These are phyloP conservation scores for Rhamphomyia laevipes DNA, from an alignment of 2,888 invertebrate species.

Conservation along the genomic window DNA sequence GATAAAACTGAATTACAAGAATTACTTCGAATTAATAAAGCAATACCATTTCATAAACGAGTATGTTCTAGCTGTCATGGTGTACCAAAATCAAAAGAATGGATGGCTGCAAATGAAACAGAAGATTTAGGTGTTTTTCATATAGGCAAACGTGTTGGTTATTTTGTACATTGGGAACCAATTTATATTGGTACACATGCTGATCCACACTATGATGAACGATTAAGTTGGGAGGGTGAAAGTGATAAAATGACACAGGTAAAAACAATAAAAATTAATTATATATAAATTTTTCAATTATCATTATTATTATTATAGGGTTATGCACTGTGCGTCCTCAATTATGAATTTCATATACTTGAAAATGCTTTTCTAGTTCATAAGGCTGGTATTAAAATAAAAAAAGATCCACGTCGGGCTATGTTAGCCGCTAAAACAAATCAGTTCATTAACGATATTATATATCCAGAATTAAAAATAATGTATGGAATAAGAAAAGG, in stretches of 20 bases:
- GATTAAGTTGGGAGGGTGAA: conserved; percentile 81
- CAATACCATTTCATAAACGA: conserved; percentile 77
- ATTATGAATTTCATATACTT: conserved; percentile 78
- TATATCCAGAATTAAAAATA: conserved; percentile 73
- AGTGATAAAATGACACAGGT: conserved; percentile 90
- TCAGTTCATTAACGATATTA: conserved; percentile 62
- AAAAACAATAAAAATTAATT: too few relatives aligned
- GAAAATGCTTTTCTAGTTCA: conserved; percentile 80
- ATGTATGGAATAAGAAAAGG: conserved; percentile 70
- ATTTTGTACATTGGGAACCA: conserved; percentile 74
- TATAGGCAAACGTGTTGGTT: conserved; percentile 61
- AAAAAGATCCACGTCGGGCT: conserved; percentile 65
- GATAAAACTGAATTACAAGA: conserved; percentile 52
- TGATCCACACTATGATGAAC: conserved; percentile 73
- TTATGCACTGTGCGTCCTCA: conserved; percentile 69
- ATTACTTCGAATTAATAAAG: conserved; percentile 60
- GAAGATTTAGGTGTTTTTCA: conserved; percentile 57
- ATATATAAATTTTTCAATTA: background rate
- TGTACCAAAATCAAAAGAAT: conserved; percentile 65
- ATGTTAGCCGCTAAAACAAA: conserved; percentile 66
- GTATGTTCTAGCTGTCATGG: conserved; percentile 75
- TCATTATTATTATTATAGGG: conserved; percentile 43
- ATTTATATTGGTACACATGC: conserved; percentile 75
- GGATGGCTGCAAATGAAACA: conserved; percentile 56
- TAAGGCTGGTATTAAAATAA: conserved; percentile 73